phyloP scores from a whole-genome alignment of 92 coral and sea anemone species.

The Heliopora coerulea region DNA sequence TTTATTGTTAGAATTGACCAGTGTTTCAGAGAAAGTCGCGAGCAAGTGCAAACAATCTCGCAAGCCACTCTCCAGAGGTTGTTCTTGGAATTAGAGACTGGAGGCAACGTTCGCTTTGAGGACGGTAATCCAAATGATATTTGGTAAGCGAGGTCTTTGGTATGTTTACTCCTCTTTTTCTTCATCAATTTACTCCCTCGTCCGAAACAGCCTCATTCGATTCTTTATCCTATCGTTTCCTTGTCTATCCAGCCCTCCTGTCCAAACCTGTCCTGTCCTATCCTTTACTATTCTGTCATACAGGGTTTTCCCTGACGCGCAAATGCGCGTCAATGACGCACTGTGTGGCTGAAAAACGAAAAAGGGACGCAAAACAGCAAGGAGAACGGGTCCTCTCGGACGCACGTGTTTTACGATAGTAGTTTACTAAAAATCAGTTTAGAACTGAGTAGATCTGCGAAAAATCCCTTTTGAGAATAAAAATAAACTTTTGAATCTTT shows the following conservation, averaged over 20 bases:
- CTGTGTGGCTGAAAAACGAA: no score
- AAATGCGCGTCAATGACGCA: no score
- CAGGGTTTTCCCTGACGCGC: no score
- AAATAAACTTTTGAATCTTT: no score
- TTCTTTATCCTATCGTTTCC: not conserved
- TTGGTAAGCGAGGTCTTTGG: conserved; percentile 51
- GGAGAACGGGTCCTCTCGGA: no score
- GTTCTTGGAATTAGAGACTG: conserved; percentile 83
- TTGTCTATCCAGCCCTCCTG: not conserved
- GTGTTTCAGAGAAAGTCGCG: conserved; percentile 80
- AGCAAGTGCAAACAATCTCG: conserved; percentile 76
- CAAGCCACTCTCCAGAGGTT: conserved; percentile 81
- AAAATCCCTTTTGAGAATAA: no score
- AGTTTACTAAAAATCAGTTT: no score
- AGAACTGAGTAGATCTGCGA: no score
- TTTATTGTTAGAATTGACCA: conserved; percentile 73
- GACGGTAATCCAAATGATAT: conserved; percentile 81
- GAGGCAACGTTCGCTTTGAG: conserved; percentile 97
- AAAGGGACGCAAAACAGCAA: no score
- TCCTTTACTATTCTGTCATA: not conserved
- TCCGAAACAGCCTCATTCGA: not conserved
- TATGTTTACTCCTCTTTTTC: no score
- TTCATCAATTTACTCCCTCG: not conserved
- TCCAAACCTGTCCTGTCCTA: not conserved
- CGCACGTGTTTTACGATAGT: no score